Evolutionary conservation across 2,113 vertebrate species (phyloP).

Genomic region (Porphyrio hochstetteri): DNA sequence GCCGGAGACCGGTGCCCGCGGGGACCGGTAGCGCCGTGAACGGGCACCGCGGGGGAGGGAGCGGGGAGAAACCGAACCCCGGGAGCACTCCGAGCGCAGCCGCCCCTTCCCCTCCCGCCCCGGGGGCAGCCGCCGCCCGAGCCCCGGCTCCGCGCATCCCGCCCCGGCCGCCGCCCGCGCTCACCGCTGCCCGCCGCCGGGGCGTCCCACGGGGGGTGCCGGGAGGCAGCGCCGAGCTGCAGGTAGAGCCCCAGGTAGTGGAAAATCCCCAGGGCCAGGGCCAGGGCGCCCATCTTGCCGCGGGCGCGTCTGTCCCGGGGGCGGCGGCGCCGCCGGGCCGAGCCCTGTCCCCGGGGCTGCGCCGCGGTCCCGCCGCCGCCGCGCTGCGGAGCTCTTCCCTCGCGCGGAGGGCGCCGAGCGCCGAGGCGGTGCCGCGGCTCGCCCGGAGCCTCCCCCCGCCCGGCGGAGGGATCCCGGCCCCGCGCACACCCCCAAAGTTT

Average conservation of each 20-base stretch:
- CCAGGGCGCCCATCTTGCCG: slow-evolving; percentile 81
- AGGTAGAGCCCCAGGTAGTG: slow-evolving; percentile 89
- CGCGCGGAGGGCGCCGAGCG: slow-evolving; percentile 64
- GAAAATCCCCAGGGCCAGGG: slow-evolving; percentile 81
- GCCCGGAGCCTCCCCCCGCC: slow-evolving; percentile 64
- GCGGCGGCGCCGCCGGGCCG: not conserved
- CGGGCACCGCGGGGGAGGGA: not conserved
- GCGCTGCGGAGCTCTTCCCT: slow-evolving; percentile 75
- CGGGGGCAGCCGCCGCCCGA: not conserved
- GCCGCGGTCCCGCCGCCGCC: not conserved
- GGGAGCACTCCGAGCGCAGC: not conserved
- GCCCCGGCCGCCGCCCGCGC: not conserved
- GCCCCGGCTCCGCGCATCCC: not conserved
- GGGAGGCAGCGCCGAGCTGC: slow-evolving; percentile 84
- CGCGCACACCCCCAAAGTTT: slow-evolving; percentile 76
- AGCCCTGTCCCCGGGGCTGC: not conserved
- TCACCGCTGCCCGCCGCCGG: slow-evolving; percentile 84
- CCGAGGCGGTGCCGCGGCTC: slow-evolving; percentile 27
- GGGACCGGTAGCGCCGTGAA: not conserved
- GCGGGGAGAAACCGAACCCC: not conserved
- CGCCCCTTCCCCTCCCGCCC: not conserved
- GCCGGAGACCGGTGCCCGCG: not conserved
- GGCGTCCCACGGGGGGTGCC: slow-evolving; percentile 80
- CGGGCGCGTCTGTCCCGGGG: slow-evolving; percentile 2
- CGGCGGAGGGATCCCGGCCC: slow-evolving; percentile 84